Percentiles rank a stretch among this genome's conserved stretches.
phyloP scores from a whole-genome alignment of 1,140 invertebrate genomes.

The Sarcophaga peregrina region DNA sequence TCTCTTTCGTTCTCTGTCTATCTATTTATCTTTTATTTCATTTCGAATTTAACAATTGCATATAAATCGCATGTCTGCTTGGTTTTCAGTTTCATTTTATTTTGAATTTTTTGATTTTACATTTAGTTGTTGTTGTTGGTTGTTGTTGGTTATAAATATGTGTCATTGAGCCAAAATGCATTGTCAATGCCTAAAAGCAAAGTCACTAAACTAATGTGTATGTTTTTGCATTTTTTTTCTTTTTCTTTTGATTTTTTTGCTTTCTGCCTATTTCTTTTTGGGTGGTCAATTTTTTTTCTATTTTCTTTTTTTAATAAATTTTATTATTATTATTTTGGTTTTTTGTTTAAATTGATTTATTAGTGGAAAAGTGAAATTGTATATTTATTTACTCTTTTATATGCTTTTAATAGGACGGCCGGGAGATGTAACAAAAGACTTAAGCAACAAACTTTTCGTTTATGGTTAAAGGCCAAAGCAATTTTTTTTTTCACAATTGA shows the following conservation, averaged over 20 bases:
- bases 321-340: background rate
- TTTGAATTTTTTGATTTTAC: background rate
- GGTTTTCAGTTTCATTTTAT: conserved; percentile 11
- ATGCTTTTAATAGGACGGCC: background rate
- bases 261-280: background rate
- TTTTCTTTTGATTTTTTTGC: background rate
- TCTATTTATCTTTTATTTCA: background rate
- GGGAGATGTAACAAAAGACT: conserved; percentile 36
- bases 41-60: conserved; percentile 10
- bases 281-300: background rate
- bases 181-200: conserved; percentile 35
- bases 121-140: background rate
- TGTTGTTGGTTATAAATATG: conserved; percentile 34
- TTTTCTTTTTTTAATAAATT: background rate
- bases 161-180: conserved; percentile 43
- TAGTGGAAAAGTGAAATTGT: conserved; percentile 31
- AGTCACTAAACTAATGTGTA: conserved; percentile 28
- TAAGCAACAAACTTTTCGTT: conserved; percentile 35
- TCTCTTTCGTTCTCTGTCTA: no score
- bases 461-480: background rate
- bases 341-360: conserved; percentile 18
- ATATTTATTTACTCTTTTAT: background rate
- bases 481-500: no score
- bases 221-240: background rate
- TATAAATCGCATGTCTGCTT: conserved; percentile 21